Evolutionary conservation across 2,888 invertebrate species (phyloP).

Genomic region (Stenodema calcarata): DNA sequence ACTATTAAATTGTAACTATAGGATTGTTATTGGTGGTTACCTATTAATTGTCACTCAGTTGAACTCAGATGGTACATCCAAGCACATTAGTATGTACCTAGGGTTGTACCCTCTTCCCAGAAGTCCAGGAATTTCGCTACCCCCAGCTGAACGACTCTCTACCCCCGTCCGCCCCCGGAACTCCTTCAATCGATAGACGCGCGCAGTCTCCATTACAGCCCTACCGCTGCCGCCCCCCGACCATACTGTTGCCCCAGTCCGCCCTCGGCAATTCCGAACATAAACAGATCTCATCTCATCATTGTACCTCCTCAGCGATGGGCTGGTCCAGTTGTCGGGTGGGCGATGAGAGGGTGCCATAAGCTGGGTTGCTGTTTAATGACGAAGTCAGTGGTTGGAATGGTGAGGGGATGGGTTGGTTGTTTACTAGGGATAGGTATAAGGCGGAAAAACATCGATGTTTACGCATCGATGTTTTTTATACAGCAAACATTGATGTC

Average conservation of each 20-base stretch:
- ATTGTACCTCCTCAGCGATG: neutral
- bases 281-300: neutral
- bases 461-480: too few species aligned
- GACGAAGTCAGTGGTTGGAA: neutral
- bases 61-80: too few species aligned
- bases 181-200: constrained; percentile 32
- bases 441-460: too few species aligned
- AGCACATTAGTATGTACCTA: too few species aligned
- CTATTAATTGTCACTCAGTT: too few species aligned
- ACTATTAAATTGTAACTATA: too few species aligned
- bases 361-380: neutral
- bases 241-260: neutral
- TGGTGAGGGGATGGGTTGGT: too few species aligned
- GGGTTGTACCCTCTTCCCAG: neutral
- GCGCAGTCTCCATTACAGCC: neutral
- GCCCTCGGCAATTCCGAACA: neutral
- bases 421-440: too few species aligned
- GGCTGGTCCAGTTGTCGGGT: neutral
- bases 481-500: too few species aligned
- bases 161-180: neutral
- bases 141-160: neutral
- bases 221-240: neutral
- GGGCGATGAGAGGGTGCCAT: too few species aligned
- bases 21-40: too few species aligned
- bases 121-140: neutral